Conservation (phyloP, 2,888 invertebrate genomes). For the Drosophila phalerata region DNA sequence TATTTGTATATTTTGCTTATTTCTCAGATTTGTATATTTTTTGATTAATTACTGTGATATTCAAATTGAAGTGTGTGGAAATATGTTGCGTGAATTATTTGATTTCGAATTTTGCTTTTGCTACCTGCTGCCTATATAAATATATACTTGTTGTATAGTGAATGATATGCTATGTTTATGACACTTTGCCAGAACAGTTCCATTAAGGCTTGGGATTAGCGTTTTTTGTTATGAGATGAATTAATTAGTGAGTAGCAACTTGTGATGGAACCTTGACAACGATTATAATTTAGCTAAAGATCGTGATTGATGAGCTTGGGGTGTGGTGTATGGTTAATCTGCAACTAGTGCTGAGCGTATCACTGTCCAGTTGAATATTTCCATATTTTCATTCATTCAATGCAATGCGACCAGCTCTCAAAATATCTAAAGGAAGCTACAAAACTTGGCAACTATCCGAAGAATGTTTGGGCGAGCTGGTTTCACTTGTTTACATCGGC, state of each 20-base stretch:
- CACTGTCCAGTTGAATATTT: conserved; percentile 31
- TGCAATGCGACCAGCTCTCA: conserved; percentile 14
- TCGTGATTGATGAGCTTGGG: conserved; percentile 67
- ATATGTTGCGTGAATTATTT: conserved; percentile 60
- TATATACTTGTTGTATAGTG: conserved; percentile 13
- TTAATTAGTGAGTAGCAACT: conserved; percentile 64
- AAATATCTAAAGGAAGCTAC: conserved; percentile 38
- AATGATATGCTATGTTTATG: conserved; percentile 51
- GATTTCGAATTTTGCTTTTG: conserved; percentile 33
- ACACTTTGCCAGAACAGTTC: conserved; percentile 61
- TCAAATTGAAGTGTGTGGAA: conserved; percentile 75
- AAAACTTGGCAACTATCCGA: conserved; percentile 64
- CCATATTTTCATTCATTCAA: conserved; percentile 47
- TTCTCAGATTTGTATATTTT: conserved; percentile 38
- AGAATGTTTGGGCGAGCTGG: conserved; percentile 85
- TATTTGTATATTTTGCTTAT: conserved; percentile 67
- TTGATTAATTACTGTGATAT: conserved; percentile 79
- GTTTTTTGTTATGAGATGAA: conserved; percentile 60
- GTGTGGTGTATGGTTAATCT: conserved; percentile 21
- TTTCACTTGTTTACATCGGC: conserved; percentile 81
- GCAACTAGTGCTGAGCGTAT: conserved; percentile 36
- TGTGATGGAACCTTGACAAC: conserved; percentile 46
- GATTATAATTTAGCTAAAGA: conserved; percentile 48
- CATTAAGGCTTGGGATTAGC: conserved; percentile 42
- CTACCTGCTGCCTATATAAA: conserved; percentile 22